phyloP scores from a whole-genome alignment of 2,888 invertebrate species.

The Pseudococcus viburni region DNA sequence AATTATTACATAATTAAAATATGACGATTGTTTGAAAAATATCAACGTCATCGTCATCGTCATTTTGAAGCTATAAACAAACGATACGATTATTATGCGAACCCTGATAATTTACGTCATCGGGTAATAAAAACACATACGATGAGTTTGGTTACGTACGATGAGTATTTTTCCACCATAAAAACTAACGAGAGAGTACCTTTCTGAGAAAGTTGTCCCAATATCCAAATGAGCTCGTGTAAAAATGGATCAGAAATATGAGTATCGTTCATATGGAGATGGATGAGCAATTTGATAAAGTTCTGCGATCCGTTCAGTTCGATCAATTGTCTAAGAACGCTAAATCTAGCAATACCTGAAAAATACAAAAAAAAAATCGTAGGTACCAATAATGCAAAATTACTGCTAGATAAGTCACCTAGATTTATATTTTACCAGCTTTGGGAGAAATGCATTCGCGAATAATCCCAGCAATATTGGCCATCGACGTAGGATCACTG shows the following conservation, averaged over 20 bases:
- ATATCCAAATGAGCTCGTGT: slow-evolving; percentile 77
- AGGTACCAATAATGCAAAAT: not conserved
- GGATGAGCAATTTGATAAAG: slow-evolving; percentile 75
- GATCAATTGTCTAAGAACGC: slow-evolving; percentile 74
- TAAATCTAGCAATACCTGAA: slow-evolving; percentile 65
- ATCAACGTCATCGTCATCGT: slow-evolving; percentile 28
- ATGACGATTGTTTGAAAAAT: not conserved
- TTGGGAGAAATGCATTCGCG: slow-evolving; percentile 77
- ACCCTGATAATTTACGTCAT: slow-evolving; percentile 28
- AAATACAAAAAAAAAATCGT: not conserved
- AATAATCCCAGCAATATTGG: slow-evolving; percentile 76
- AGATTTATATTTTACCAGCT: slow-evolving; percentile 68
- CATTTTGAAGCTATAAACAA: slow-evolving; percentile 11
- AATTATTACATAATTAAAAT: slow-evolving; percentile 58
- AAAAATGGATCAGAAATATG: slow-evolving; percentile 74
- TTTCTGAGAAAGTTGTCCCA: slow-evolving; percentile 76
- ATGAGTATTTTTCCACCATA: slow-evolving; percentile 20
- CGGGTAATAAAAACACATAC: not conserved
- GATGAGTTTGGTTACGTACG: slow-evolving; percentile 20
- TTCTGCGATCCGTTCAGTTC: slow-evolving; percentile 75
- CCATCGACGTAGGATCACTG: slow-evolving; percentile 74
- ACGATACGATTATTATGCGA: not conserved
- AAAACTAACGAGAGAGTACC: slow-evolving; percentile 71
- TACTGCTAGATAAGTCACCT: not conserved
- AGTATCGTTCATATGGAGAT: slow-evolving; percentile 74